phyloP scores from a whole-genome alignment of 2,888 invertebrate species.

The Ommatoiulus sabulosus region DNA sequence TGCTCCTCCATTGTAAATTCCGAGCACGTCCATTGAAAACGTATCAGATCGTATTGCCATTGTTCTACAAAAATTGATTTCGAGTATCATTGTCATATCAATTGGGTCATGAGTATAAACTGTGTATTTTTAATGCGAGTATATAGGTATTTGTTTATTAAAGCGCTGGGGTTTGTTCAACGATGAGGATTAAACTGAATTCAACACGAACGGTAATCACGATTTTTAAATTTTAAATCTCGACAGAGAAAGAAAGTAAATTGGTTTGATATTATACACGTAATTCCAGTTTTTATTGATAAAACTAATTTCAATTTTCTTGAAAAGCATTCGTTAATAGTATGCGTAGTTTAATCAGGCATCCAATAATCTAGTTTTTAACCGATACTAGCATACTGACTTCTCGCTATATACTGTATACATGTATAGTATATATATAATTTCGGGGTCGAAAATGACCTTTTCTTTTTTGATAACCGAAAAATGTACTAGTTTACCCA shows the following conservation, averaged over 20 bases:
- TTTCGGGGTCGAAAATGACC: no score
- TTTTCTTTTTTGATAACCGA: no score
- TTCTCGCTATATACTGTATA: no score
- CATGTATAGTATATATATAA: no score
- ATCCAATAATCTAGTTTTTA: no score
- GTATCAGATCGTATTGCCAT: constrained; percentile 33
- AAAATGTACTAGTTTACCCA: no score
- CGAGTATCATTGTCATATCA: constrained; percentile 44
- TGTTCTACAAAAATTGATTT: constrained; percentile 47
- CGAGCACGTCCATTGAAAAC: constrained; percentile 12
- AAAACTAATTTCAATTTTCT: not conserved
- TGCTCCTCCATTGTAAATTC: not conserved
- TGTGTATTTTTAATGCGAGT: not conserved
- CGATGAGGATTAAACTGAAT: not conserved
- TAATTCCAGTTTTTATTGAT: not conserved
- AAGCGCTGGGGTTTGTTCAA: not conserved
- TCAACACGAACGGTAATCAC: not conserved
- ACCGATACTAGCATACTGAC: no score
- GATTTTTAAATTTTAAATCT: not conserved
- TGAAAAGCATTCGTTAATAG: no score
- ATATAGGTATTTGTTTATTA: not conserved
- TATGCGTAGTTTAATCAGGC: no score
- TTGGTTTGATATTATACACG: not conserved
- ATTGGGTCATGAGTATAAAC: constrained; percentile 23
- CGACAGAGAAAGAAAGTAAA: not conserved